Evolutionary conservation across 2,797 vertebrate species (phyloP), one percentile per base, ranked within the genome.

Genomic region (Lophius americanus): DNA sequence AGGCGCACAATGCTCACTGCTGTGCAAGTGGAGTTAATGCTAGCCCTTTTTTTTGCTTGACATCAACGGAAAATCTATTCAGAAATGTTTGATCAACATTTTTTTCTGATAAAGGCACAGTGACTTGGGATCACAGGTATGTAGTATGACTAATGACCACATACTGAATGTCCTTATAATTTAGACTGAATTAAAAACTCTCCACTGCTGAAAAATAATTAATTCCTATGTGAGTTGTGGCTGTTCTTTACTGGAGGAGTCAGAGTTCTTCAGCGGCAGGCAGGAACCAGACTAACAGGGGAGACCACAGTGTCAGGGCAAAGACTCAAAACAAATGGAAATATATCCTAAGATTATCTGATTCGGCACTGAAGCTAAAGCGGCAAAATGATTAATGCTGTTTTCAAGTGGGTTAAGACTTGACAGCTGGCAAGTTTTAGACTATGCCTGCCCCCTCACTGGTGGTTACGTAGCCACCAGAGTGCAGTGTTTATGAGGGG

Each of bases 321-420:
- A 48, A n/a, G 14, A 88, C 76, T 88, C 83, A 89, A 87, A 89
- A 79, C 76, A 88, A 86, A 89, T 84, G 64, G 47, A 78, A 85
- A 83, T 81, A 73, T 46, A 73, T 56, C 67, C 62, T 44, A 2
- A 48, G 68, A 70, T 76, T 83, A 88, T 88, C 85, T 80, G 80
- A 87, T 85, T 60, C 82, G 84, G 75, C 80, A 75, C 55, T 39
- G 41, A 76, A 60, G 70, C 73, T 72, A 9, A 74, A 65, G 57
- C 56, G 70, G 65, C 55, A 51, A 71, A 79, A 75, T 43, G 62
- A 64, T 41, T 68, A 66, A 53, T 41, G 43, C 52, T 60, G 57
- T 67, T 42, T 74, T 82, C 56, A 64, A 32, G 66, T 51, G 55
- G 60, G 68, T 74, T 51, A 72, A 41, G 35, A 79, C 42, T 57